Evolutionary conservation across 1,140 invertebrate species (phyloP), one percentile per base, ranked within the genome.

Genomic region (Tachypleus tridentatus): DNA sequence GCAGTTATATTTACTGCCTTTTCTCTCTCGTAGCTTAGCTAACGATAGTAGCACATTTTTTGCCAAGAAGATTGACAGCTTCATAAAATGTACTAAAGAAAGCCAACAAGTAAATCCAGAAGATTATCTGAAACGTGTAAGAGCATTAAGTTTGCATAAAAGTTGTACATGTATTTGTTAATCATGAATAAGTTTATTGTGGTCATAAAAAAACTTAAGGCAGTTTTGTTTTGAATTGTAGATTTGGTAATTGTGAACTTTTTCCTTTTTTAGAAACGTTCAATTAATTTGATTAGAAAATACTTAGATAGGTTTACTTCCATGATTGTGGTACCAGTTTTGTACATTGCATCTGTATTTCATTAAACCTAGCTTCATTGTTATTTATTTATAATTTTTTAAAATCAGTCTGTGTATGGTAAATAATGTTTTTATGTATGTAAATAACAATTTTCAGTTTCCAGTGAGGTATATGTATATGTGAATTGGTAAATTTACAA

Each of bases 51-150:
- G 83, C 66, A 93, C 90, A 5, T 90, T 88, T 3, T 94, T 94
- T 73, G 89, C 90, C 47, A 87, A 89, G 75, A 91, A 91, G 70
- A 88, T 96, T 63, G 87, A 93, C 72, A 91, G 95, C 77, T 97
- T 97, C 75, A 93, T 97, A 62, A 84, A 89, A 57, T 97, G 93
- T 77, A 97, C 93, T 0, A 84, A 87, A 69, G 93, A 97, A 72
- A 90, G 90, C 3, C 87, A 87, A 58, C 93, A 97, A 73, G 85
- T 82, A 4, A 91, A 87, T 73, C 91, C 93, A 5, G 86, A 90
- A 72, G 82, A 91, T 56, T 88, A 93, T 9, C 92, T 93, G 86
- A 83, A 91, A 67, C 94, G 94, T 75, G 93, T 95, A 69, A 74
- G 74, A 70, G 61, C 49, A 60, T 49, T n/a, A 58, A 3, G 48